Base-by-base conservation (phyloP, 2,113 vertebrate genomes). In the Motacilla tschutschensis region DNA sequence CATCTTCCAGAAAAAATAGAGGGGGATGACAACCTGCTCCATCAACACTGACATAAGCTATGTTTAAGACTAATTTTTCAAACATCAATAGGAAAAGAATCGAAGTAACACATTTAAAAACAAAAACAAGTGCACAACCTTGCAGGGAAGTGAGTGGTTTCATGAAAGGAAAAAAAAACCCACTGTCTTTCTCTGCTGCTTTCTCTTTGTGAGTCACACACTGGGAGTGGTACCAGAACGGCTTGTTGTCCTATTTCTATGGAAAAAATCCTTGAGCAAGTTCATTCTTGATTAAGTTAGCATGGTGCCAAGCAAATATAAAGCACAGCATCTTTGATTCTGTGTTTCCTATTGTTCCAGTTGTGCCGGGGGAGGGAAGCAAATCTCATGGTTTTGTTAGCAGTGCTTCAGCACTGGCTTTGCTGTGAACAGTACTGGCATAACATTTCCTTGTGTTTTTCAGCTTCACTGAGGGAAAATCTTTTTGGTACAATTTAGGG, bases 241-340 rank as follows among this genome's bases (percentile, higher is more conserved):
- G 47, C 82, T 83, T 88, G 72, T 90, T 94, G 85, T 85, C 93
- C 75, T 85, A 80, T 73, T 96, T 91, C 72, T 79, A 36, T 80
- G 80, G 93, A 94, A 94, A 92, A 89, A 92, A 88, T 92, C 75
- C 72, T 90, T 86, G 36, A 89, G 84, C 87, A 79, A 91, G 90
- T 87, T 74, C 36, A 80, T 89, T 91, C 94, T 77, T 88, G 76
- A 89, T 89, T 82, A 79, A 85, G 70, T 73, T 90, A 82, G 75
- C 83, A 72, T 71, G 81, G 82, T 93, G 85, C 87, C 79, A 92
- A 93, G 78, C 26, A 86, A 83, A 88, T 47, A 66, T 60, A 88
- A 94, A 91, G 63, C 59, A 73, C 26, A 80, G 67, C 36, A 48
- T 76, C 62, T 64, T 66, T 76, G 82, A 89, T 79, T 93, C 74